Evolutionary conservation across 2,113 vertebrate species (phyloP).

Genomic region (Sinosuthora webbiana): DNA sequence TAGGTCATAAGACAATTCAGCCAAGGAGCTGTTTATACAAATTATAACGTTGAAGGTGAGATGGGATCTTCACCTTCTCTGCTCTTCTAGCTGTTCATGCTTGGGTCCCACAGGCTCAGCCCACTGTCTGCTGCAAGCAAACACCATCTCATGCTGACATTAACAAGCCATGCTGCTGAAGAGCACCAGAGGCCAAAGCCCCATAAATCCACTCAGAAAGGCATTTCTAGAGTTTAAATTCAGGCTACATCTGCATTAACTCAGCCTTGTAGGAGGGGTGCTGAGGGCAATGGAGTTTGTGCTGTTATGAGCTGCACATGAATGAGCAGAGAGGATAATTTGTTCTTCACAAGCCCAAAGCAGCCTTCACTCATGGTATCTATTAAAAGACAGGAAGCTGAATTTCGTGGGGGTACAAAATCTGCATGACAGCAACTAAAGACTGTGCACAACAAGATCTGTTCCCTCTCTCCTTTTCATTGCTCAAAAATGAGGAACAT

Average conservation of each 20-base stretch:
- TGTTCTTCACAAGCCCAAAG: background rate
- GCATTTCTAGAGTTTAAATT: background rate
- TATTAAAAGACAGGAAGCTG: background rate
- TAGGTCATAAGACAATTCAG: background rate
- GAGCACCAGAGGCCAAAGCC: background rate
- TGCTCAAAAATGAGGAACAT: background rate
- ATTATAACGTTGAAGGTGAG: background rate
- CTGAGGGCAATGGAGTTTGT: background rate
- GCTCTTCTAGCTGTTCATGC: accelerated
- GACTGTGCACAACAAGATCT: background rate
- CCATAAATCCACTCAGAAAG: background rate
- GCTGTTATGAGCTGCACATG: background rate
- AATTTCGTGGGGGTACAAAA: background rate
- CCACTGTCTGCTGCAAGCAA: background rate
- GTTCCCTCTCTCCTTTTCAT: background rate
- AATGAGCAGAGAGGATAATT: background rate
- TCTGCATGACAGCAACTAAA: background rate
- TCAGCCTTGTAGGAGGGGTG: background rate
- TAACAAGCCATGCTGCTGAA: background rate
- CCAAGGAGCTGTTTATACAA: background rate
- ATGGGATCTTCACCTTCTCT: background rate
- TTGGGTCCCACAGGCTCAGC: background rate
- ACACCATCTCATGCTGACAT: background rate
- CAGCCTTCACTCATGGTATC: background rate
- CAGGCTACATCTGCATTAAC: background rate